Base-by-base conservation (phyloP, 1,140 invertebrate genomes). In the Drosophila erecta region DNA sequence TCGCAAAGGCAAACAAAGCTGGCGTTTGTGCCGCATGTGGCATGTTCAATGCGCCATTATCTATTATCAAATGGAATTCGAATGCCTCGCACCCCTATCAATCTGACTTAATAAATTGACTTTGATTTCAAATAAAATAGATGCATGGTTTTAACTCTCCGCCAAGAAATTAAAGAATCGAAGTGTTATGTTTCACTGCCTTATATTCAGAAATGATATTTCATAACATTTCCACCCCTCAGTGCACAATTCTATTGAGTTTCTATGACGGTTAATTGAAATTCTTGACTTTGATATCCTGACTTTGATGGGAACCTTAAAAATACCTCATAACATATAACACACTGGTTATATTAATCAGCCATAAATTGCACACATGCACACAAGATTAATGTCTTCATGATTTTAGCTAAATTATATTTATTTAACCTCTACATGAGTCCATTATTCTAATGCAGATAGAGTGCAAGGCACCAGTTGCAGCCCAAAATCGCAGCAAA, bases 41-140 rank as follows among this genome's bases (percentile, higher is more conserved):
- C 30, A 56, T 69, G 66, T 56, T 55, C 41, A 22, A 24, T 12
- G 66, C 27, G 64, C 50, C 64, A 69, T 70, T 70, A 69, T 70
- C 67, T 70, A 70, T 57, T 70, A 70, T 70, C 67, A 70, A 70
- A 57, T 70, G 67, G 43, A 49, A 57, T 49, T 47, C 27, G 27
- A 33, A 11, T 4, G 10, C 24, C 37, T 30, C 30, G 8, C 30
- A 10, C 1, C 3, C 3, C 14, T 27, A 43, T 20, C 38, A 44
- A 40, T 6, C 40, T n/a, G 46, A 10, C n/a, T 33, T 30, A 67
- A 67, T 66, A 66, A 64, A 66, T 66, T 50, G 62, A 3, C 22
- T 37, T 50, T 35, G 59, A 64, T 40, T 43, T 41, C 15, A 41
- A 64, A 47, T 2, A 2, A 30, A 41, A 40, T 5, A 17, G 27